A percentile compares a stretch with the other conserved stretches of the same genome.
These are phyloP conservation scores for Melanchra persicariae DNA, from an alignment of 2,888 invertebrate genomes.

Conservation along the genomic window DNA sequence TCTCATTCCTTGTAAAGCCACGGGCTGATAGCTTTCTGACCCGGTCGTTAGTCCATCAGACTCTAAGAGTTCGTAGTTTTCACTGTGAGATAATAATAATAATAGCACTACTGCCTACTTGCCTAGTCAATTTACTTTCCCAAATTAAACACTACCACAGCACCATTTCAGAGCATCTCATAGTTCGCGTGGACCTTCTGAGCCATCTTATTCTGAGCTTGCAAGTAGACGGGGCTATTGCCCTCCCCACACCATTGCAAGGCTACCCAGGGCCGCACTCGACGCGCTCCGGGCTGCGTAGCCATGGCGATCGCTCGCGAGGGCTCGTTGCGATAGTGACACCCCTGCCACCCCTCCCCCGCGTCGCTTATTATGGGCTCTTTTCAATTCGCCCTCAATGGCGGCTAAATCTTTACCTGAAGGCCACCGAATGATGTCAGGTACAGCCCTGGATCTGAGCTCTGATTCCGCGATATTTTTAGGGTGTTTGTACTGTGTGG, in stretches of 20 bases:
- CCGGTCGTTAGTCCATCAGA: no score
- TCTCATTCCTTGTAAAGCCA: no score
- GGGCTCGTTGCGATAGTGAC: conserved; percentile 88
- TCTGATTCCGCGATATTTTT: conserved; percentile 68
- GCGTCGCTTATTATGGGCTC: conserved; percentile 82
- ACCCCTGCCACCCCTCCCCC: conserved; percentile 71
- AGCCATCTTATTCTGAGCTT: conserved; percentile 61
- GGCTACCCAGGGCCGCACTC: conserved; percentile 90
- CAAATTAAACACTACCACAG: background rate
- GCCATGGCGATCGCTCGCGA: conserved; percentile 86
- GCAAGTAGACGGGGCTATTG: conserved; percentile 88
- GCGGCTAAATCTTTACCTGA: conserved; percentile 86
- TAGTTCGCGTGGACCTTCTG: conserved; percentile 65
- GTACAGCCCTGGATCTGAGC: conserved; percentile 69
- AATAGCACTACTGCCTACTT: no score
- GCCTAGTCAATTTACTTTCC: no score
- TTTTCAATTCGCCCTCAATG: conserved; percentile 88
- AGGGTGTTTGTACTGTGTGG: conserved; percentile 41
- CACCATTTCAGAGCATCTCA: background rate
- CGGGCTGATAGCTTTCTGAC: no score
- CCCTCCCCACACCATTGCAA: conserved; percentile 91
- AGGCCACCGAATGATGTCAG: conserved; percentile 79
- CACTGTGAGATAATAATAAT: no score
- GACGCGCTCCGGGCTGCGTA: conserved; percentile 77
- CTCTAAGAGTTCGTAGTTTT: no score